phyloP scores from a whole-genome alignment of 2,113 vertebrate species.

The Caranx ignobilis region DNA sequence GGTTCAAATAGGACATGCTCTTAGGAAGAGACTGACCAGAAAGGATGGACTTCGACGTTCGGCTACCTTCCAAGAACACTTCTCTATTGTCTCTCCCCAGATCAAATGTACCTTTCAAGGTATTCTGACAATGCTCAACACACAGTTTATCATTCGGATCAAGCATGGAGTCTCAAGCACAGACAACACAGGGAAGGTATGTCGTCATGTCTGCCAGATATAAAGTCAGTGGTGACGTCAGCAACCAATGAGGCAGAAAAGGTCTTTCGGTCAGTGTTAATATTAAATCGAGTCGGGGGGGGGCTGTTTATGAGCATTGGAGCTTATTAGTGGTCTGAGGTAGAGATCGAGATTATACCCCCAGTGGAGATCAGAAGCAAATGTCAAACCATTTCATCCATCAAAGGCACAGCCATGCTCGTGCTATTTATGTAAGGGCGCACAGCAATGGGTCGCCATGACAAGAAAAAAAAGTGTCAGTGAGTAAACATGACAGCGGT shows the following conservation, averaged over 20 bases:
- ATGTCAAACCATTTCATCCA: conserved; percentile 80
- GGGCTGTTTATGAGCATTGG: conserved; percentile 35
- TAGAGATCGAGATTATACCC: conserved; percentile 68
- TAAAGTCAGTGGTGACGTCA: conserved; percentile 32
- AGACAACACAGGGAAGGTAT: conserved; percentile 91
- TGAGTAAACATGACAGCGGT: conserved; percentile 50
- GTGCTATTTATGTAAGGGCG: conserved; percentile 67
- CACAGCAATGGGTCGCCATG: conserved; percentile 46
- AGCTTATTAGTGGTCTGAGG: conserved; percentile 61
- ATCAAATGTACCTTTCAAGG: conserved; percentile 93
- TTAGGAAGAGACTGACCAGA: conserved; percentile 89
- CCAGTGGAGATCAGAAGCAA: conserved; percentile 76
- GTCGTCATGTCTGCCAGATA: conserved; percentile 46
- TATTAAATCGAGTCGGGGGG: conserved; percentile 30
- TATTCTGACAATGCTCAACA: conserved; percentile 96
- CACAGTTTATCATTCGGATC: conserved; percentile 93
- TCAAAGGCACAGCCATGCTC: conserved; percentile 72
- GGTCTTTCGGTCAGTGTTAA: conserved; percentile 19
- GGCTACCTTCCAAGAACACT: conserved; percentile 90
- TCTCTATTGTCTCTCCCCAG: conserved; percentile 91
- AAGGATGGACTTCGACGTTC: conserved; percentile 90
- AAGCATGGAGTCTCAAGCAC: conserved; percentile 85
- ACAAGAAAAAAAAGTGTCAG: conserved; percentile 28
- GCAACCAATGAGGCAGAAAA: conserved; percentile 47
- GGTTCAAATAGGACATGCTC: conserved; percentile 93